phyloP scores from a whole-genome alignment of 2,113 vertebrate genomes.

The Sialia sialis region DNA sequence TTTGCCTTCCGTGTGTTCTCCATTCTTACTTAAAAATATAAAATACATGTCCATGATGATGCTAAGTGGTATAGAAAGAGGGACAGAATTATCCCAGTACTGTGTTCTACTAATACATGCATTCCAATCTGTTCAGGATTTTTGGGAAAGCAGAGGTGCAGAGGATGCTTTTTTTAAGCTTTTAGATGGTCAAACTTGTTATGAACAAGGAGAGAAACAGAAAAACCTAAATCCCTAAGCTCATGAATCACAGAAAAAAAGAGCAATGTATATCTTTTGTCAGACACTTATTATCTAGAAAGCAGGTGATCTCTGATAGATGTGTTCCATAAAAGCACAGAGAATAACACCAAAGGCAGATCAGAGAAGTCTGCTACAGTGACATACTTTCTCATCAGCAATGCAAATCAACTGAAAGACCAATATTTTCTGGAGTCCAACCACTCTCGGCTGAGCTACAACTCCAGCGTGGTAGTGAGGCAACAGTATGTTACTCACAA shows the following conservation, averaged over 20 bases:
- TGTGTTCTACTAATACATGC: not conserved
- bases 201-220: not conserved
- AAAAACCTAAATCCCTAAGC: not conserved
- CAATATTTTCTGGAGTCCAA: not conserved
- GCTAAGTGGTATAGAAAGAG: not conserved
- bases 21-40: not conserved
- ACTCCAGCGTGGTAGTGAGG: not conserved
- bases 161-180: not conserved
- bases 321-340: conserved; percentile 1
- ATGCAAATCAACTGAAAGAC: conserved; percentile 19
- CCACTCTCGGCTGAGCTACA: not conserved
- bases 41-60: not conserved
- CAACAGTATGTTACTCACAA: not conserved
- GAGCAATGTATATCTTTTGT: not conserved
- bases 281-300: conserved; percentile 12
- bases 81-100: not conserved
- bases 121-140: not conserved
- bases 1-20: not conserved
- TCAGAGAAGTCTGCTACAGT: not conserved
- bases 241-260: not conserved
- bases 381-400: conserved; percentile 30
- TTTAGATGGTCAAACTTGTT: not conserved
- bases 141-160: not conserved
- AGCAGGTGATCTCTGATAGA: conserved; percentile 39
- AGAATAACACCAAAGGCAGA: conserved; percentile 43